Percentiles rank a stretch among this genome's conserved stretches.
Evolutionary conservation across 2,888 invertebrate genomes (phyloP).

Genomic region (Drosophila conformis): DNA sequence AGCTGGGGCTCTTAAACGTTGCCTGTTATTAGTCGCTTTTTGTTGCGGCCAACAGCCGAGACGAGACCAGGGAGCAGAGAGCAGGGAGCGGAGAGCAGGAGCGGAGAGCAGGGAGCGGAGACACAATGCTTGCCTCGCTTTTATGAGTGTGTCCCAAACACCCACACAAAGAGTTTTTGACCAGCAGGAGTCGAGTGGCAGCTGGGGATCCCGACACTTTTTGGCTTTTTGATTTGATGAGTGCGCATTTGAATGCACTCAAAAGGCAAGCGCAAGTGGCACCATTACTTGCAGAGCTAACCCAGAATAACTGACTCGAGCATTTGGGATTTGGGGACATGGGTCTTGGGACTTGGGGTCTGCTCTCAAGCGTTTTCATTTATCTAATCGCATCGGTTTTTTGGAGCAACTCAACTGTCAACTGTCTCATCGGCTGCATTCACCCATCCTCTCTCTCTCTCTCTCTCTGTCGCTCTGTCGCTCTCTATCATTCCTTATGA

Average conservation of each 20-base stretch:
- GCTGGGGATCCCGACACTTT: slow-evolving; percentile 64
- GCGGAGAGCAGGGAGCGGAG: neutral
- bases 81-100: neutral
- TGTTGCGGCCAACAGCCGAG: slow-evolving; percentile 31
- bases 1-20: slow-evolving; percentile 65
- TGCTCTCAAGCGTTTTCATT: slow-evolving; percentile 26
- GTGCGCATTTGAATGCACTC: slow-evolving; percentile 75
- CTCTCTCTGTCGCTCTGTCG: neutral
- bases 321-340: too few species aligned
- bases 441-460: neutral
- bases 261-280: slow-evolving; percentile 59
- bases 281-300: slow-evolving; percentile 68
- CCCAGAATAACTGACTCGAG: slow-evolving; percentile 21
- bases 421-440: neutral
- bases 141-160: neutral
- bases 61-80: neutral
- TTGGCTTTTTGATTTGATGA: slow-evolving; percentile 77
- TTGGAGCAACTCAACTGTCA: neutral
- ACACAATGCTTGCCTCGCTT: neutral
- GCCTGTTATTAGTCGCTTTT: slow-evolving; percentile 66
- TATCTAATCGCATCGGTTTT: slow-evolving; percentile 25
- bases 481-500: neutral
- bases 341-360: neutral
- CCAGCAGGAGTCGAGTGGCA: slow-evolving; percentile 28
- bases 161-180: slow-evolving; percentile 2